Base-by-base conservation (phyloP, 2,888 invertebrate genomes). In the Panzeria rudis region DNA sequence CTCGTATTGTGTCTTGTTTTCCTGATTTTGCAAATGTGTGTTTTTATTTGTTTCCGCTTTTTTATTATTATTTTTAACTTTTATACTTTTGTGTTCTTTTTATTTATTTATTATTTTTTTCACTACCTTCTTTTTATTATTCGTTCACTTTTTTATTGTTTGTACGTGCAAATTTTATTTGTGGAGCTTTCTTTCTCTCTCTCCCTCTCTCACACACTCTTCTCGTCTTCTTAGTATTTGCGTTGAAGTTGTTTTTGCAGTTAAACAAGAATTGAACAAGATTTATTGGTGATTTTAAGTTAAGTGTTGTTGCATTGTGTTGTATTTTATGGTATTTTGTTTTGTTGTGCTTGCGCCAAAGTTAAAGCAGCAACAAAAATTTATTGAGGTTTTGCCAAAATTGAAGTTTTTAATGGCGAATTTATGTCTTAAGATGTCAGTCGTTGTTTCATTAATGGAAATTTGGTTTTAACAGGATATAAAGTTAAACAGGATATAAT, bases 221-320 rank as follows among this genome's bases (percentile, higher is more conserved):
- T 59, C 1, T 32, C 11, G 11, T 35, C 9, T 44, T 44, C 6
- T 47, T 25, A n/a, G 44, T 76, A 29, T 32, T 59, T 56, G 59
- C 61, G 61, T 69, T 83, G 15, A 32, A 38, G 61, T 61, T 69
- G 15, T 54, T 61, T 71, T 41, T 56, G 20, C 25, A 54, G 64
- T 84, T 71, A 64, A 62, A 75, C 44, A 56, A 56, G 76, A 76
- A 79, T 68, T 81, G 73, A 85, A 85, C 73, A 78, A 81, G 81
- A 85, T 85, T 85, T 85, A 85, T 85, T 85, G 81, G 41, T 73
- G 73, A 81, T 85, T 77, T 81, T 41, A 78, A 85, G 77, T 85
- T 81, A 75, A 81, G 69, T 81, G 80, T 81, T 76, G 61, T 81
- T 75, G 50, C 35, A 8, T 59, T 52, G 29, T 79, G 62, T 52